These are phyloP conservation scores for Spondyliosoma cantharus DNA, from an alignment of 2,797 vertebrate species.

Conservation along the genomic window DNA sequence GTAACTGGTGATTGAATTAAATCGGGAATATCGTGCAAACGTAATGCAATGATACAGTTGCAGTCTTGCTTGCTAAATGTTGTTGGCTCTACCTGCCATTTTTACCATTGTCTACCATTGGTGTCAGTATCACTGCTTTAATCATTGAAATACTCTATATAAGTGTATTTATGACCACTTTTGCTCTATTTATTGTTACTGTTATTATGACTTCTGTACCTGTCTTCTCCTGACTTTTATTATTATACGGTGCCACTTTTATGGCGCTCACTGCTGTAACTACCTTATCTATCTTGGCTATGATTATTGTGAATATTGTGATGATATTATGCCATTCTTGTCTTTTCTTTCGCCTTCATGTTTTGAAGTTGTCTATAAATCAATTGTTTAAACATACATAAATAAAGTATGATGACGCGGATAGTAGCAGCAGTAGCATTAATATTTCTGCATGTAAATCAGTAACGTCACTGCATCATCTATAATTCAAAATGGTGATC, in stretches of 20 bases:
- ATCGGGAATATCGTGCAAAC: too few relatives aligned
- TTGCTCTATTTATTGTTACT: background rate
- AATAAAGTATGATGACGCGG: background rate
- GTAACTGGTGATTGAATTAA: too few relatives aligned
- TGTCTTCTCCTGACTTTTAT: slow-evolving; percentile 33
- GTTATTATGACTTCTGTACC: slow-evolving; percentile 35
- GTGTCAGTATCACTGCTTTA: background rate
- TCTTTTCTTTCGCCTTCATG: background rate
- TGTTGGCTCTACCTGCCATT: background rate
- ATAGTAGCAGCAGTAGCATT: background rate
- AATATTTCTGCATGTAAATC: background rate
- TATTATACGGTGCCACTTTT: slow-evolving; percentile 17
- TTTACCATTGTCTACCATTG: background rate
- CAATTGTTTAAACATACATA: background rate
- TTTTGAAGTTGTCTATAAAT: background rate
- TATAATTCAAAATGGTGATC: background rate
- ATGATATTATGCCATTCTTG: background rate
- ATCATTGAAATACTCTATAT: too few relatives aligned
- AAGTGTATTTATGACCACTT: background rate
- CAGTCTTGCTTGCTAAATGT: background rate
- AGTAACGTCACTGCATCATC: background rate
- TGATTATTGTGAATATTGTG: background rate
- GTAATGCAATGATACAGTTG: background rate
- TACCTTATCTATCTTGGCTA: slow-evolving; percentile 20
- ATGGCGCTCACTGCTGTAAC: background rate